Base-by-base conservation (phyloP, 2,888 invertebrate genomes). In the Cecidostiba fungosa region DNA sequence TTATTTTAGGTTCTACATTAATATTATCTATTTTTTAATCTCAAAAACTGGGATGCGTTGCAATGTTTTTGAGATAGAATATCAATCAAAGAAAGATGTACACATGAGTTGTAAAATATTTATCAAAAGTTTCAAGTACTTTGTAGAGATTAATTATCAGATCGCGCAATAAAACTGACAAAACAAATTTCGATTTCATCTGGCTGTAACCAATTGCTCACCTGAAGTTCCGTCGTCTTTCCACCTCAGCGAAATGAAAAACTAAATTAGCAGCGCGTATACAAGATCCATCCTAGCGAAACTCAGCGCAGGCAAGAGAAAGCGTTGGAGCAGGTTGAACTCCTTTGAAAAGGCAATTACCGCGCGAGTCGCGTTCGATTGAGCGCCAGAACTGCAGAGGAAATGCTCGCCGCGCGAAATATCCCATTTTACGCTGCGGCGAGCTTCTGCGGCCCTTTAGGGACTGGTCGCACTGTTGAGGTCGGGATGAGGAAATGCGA, bases 381-480 rank as follows among this genome's bases (percentile, higher is more conserved):
- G 66, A 29, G 16, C 10, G 1, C 66, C 66, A 23, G 66, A n/a
- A 12, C 8, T 26, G 66, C 66, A 66, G 2, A 16, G 29, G n/a
- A 29, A 66, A 29, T 10, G 23, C 14, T 12, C 66, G 29, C 29
- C 29, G 26, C 26, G 26, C 26, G 29, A 29, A 66, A 66, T 66
- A 66, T 66, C 66, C 66, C 29, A 66, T 66, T 66, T 66, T 66
- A 66, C 66, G 66, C 29, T 66, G 66, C 66, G 66, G 26, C 66
- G 66, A 23, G 66, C 16, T 26, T 66, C 29, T 29, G 26, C 12
- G 14, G 14, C 66, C 66, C 66, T 66, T 66, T 66, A 66, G 66
- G 66, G 66, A 66, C 66, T 66, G 66, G 23, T 26, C 29, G 16
- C 14, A 16, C 23, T 66, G 16, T 23, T 23, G 66, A 26, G 66